Evolutionary conservation across 2,797 vertebrate species (phyloP).

Genomic region (Melanogrammus aeglefinus): DNA sequence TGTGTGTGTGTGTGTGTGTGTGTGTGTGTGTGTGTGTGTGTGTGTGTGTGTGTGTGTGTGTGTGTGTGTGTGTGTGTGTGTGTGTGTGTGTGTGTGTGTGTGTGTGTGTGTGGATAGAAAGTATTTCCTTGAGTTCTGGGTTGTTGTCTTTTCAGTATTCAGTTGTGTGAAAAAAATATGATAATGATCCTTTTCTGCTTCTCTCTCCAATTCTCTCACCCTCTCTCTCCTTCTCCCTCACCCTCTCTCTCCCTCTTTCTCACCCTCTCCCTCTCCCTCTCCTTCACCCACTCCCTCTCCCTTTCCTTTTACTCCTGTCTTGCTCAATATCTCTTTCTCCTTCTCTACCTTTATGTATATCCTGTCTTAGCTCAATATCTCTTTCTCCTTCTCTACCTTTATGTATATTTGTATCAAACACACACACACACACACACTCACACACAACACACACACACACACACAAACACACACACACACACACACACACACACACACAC

Average conservation of each 20-base stretch:
- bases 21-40: slow-evolving; percentile 4
- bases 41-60: background rate
- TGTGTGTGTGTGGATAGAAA: background rate
- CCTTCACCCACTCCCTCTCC: background rate
- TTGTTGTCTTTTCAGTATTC: background rate
- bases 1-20: slow-evolving; percentile 8
- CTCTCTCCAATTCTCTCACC: too few relatives aligned
- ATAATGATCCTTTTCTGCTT: background rate
- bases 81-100: slow-evolving; percentile 8
- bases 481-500: too few relatives aligned
- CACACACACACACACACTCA: too few relatives aligned
- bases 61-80: slow-evolving; percentile 2
- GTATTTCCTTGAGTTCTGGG: too few relatives aligned
- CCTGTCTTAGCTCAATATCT: too few relatives aligned
- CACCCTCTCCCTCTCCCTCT: background rate
- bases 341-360: background rate
- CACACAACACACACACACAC: too few relatives aligned
- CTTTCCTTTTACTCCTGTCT: background rate
- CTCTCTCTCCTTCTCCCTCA: too few relatives aligned
- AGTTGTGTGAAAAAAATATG: background rate
- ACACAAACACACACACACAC: too few relatives aligned
- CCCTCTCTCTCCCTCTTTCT: background rate
- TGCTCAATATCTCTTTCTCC: background rate
- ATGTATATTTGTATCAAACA: too few relatives aligned
- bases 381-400: background rate